Percentiles rank a stretch among this genome's conserved stretches.
Conservation (phyloP, 2,113 vertebrate species). For the Equus przewalskii region DNA sequence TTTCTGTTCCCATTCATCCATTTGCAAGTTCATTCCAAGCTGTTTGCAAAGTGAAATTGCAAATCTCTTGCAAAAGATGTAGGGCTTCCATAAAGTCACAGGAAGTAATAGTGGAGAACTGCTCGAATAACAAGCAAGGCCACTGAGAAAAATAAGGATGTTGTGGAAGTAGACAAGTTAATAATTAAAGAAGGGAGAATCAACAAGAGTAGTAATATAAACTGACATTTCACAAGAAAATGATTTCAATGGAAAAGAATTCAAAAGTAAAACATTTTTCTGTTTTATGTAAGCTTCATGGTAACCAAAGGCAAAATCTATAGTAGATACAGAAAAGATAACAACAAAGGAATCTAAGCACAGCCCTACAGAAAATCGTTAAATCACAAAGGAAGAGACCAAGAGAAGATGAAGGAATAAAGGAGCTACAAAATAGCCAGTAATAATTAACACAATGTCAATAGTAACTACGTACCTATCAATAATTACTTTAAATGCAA, state of each 20-base stretch:
- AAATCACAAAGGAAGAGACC: background rate
- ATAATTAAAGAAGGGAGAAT: background rate
- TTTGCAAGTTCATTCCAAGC: background rate
- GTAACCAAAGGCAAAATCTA: background rate
- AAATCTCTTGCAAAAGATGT: background rate
- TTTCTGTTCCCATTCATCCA: background rate
- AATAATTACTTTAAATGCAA: conserved; percentile 15
- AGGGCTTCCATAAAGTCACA: background rate
- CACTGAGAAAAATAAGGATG: background rate
- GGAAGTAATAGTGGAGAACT: background rate
- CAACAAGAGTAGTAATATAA: background rate
- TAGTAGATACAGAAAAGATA: background rate
- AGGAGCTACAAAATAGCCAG: background rate
- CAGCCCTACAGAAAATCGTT: background rate
- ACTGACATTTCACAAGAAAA: conserved; percentile 1
- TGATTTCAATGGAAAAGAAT: background rate
- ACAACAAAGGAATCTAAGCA: background rate
- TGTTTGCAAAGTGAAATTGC: background rate
- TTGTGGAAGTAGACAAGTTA: conserved; percentile 26
- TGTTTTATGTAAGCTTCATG: background rate
- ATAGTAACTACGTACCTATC: background rate
- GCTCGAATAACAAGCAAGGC: background rate
- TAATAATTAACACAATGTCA: background rate
- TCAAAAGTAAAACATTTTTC: background rate
- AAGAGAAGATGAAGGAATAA: background rate